Evolutionary conservation across 53 echinoderm and acorn worm genomes (phyloP).

Genomic region (Apostichopus leukothele): DNA sequence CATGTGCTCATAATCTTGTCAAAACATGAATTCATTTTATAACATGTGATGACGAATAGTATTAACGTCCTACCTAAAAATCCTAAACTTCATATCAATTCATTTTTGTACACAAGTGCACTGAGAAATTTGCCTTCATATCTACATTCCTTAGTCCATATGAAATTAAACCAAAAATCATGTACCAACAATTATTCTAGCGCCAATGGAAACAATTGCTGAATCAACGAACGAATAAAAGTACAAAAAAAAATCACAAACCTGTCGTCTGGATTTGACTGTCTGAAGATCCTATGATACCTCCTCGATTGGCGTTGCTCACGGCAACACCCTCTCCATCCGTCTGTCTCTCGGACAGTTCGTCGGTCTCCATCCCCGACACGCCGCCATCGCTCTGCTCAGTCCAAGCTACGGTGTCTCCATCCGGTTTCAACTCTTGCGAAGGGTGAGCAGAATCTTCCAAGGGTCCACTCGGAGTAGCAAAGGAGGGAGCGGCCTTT

Average conservation of each 20-base stretch:
- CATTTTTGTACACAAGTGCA: no score
- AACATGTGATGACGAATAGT: no score
- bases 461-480: neutral
- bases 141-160: no score
- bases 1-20: no score
- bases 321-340: neutral
- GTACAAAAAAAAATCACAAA: no score
- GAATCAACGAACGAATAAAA: neutral
- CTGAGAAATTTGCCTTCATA: no score
- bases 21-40: no score
- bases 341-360: neutral
- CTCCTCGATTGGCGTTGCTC: neutral
- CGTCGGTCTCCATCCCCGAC: slow-evolving; percentile 15
- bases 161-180: no score
- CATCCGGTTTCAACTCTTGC: neutral
- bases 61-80: no score
- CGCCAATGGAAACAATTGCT: no score
- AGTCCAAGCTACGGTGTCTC: neutral
- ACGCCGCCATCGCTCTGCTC: slow-evolving; percentile 4
- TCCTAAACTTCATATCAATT: no score
- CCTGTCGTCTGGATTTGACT: slow-evolving; percentile 14
- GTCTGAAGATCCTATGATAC: neutral
- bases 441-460: neutral
- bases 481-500: neutral
- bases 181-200: no score